Conservation (phyloP, 2,888 invertebrate genomes). For the Sepioteuthis lessoniana region DNA sequence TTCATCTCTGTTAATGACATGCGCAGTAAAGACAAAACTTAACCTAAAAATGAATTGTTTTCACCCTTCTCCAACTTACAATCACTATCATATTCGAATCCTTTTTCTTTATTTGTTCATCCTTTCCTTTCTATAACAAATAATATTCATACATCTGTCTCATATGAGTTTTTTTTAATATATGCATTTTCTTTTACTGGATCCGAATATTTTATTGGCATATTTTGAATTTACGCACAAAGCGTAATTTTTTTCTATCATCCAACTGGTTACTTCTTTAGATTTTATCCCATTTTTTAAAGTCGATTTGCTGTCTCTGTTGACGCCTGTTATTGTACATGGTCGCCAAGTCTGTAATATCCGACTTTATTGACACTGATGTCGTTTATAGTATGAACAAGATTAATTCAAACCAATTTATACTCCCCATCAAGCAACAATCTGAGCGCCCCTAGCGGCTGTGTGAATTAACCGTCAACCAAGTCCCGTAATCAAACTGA, state of each 20-base stretch:
- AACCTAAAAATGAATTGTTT: neutral
- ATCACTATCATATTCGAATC: neutral
- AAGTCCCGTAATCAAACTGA: neutral
- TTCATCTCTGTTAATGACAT: neutral
- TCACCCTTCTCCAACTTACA: too few species aligned
- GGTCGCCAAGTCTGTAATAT: constrained; percentile 17
- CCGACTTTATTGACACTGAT: neutral
- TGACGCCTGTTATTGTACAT: constrained; percentile 23
- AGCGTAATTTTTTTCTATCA: neutral
- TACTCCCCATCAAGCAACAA: constrained; percentile 33
- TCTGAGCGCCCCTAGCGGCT: constrained; percentile 16
- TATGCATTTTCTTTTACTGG: constrained; percentile 5
- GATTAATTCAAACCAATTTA: constrained; percentile 33
- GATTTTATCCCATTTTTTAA: constrained; percentile 7
- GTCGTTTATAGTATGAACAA: neutral
- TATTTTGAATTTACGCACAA: neutral
- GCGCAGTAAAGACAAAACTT: neutral
- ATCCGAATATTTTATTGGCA: neutral
- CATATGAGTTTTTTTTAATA: neutral
- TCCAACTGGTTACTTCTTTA: neutral
- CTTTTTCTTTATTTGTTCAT: neutral
- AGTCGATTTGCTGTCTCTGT: neutral
- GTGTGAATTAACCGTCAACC: constrained; percentile 11
- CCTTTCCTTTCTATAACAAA: neutral
- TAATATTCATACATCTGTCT: neutral